Conservation (phyloP, 2,888 invertebrate genomes). For the Crepidodera aurea region DNA sequence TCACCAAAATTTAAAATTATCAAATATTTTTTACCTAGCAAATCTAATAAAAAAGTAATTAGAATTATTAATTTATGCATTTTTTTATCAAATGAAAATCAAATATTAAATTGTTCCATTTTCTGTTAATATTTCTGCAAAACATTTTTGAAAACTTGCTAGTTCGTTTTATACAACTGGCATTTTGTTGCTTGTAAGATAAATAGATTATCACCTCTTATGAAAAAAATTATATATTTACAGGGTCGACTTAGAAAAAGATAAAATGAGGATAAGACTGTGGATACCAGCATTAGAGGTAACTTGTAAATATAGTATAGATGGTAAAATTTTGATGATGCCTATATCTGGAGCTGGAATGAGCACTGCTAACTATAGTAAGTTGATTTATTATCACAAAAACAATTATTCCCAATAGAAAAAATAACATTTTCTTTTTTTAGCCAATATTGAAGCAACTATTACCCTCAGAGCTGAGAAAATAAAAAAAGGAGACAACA, state of each 20-base stretch:
- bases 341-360: slow-evolving; percentile 75
- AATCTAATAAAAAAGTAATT: too few relatives aligned
- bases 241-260: slow-evolving; percentile 67
- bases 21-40: too few relatives aligned
- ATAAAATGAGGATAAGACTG: slow-evolving; percentile 68
- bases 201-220: too few relatives aligned
- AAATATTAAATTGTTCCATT: too few relatives aligned
- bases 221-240: too few relatives aligned
- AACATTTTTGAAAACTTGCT: too few relatives aligned
- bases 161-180: too few relatives aligned
- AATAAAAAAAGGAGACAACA: slow-evolving; percentile 62
- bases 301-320: slow-evolving; percentile 71
- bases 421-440: slow-evolving; percentile 44
- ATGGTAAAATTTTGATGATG: slow-evolving; percentile 77
- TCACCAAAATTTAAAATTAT: too few relatives aligned
- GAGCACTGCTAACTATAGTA: slow-evolving; percentile 75
- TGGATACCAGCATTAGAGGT: slow-evolving; percentile 71
- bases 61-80: too few relatives aligned
- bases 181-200: too few relatives aligned
- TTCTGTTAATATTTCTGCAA: too few relatives aligned
- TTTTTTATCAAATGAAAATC: too few relatives aligned
- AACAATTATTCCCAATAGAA: neutral
- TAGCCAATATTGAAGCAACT: slow-evolving; percentile 73
- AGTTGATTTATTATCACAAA: slow-evolving; percentile 54
- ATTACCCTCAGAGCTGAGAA: slow-evolving; percentile 70